A percentile compares a stretch with the other conserved stretches of the same genome.
phyloP scores from a whole-genome alignment of 2,888 invertebrate genomes.

The Tenthredo mesomela region DNA sequence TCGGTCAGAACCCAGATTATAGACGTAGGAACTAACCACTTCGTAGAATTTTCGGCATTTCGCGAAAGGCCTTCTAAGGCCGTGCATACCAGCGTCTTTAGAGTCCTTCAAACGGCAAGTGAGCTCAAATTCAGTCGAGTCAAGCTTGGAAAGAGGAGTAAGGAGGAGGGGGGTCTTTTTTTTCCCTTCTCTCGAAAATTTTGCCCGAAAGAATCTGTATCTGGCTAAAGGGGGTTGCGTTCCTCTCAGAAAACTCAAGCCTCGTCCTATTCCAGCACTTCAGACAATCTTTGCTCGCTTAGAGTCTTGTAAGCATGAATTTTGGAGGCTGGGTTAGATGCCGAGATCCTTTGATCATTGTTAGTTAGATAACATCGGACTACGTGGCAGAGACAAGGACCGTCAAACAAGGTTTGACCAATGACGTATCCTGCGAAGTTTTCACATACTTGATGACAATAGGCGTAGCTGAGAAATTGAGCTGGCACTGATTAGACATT shows the following conservation, averaged over 20 bases:
- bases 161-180: background rate
- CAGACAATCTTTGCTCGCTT: constrained; percentile 1
- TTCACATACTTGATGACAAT: constrained; percentile 49
- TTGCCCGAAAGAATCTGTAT: constrained; percentile 2
- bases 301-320: background rate
- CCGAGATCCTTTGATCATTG: background rate
- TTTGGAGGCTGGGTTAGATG: background rate
- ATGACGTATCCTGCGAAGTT: constrained; percentile 22
- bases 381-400: background rate
- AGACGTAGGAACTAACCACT: background rate
- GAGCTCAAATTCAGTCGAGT: background rate
- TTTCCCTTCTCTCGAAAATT: background rate
- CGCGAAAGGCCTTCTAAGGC: background rate
- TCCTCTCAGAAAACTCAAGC: background rate
- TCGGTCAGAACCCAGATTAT: background rate
- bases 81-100: background rate
- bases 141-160: background rate
- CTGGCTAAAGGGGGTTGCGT: background rate
- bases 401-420: constrained; percentile 1
- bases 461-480: constrained; percentile 68
- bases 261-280: background rate
- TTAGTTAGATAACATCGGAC: background rate
- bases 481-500: constrained; percentile 77
- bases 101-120: background rate
- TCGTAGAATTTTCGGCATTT: background rate